A percentile compares a stretch with the other conserved stretches of the same genome.
phyloP scores from a whole-genome alignment of 2,797 vertebrate genomes.

The Leptodactylus fallax region DNA sequence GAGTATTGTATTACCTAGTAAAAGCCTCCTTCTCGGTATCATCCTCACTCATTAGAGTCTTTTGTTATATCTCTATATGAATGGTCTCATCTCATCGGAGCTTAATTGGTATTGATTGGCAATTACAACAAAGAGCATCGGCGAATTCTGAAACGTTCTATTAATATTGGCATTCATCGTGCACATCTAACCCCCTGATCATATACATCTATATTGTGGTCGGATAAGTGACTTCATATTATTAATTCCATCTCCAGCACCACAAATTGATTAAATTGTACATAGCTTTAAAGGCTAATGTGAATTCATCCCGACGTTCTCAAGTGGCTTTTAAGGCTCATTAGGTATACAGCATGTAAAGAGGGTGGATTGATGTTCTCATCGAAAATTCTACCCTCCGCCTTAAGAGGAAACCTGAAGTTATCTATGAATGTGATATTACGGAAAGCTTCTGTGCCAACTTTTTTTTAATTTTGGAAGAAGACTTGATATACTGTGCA shows the following conservation, averaged over 20 bases:
- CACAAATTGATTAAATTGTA: background rate
- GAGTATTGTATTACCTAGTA: too few relatives aligned
- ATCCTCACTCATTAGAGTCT: background rate
- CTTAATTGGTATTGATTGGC: background rate
- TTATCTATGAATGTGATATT: background rate
- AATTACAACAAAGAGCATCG: background rate
- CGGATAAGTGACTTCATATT: background rate
- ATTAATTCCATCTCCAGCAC: slow-evolving; percentile 7
- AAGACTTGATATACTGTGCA: background rate
- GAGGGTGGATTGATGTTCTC: background rate
- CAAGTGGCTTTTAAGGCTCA: background rate
- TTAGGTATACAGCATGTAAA: background rate
- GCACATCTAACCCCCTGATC: background rate
- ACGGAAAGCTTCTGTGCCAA: background rate
- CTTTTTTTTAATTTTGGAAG: background rate
- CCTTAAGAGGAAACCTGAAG: background rate
- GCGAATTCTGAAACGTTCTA: background rate
- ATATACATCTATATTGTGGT: background rate
- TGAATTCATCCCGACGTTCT: background rate
- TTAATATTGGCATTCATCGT: background rate
- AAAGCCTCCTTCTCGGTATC: background rate
- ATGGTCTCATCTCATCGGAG: background rate
- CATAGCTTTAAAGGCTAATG: background rate
- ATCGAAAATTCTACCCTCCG: background rate
- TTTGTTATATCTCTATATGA: background rate